Evolutionary conservation across 2,888 invertebrate genomes (phyloP), one percentile per base, ranked within the genome.

Genomic region (Tupiocoris notatus): DNA sequence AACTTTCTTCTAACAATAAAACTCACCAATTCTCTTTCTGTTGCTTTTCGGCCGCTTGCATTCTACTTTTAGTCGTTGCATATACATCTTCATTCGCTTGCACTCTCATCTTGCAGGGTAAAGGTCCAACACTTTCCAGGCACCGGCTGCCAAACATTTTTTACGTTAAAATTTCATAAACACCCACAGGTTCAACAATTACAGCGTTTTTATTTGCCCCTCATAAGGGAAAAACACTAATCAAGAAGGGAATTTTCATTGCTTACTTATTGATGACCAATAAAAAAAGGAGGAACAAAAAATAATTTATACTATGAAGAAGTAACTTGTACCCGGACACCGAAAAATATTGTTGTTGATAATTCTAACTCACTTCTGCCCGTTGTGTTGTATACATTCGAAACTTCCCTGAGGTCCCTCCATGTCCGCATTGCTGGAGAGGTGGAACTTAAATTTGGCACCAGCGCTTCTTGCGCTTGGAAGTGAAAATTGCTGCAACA

Each of bases 61-160:
- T 95, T 82, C 94, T 91, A 84, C 93, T 91, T 86, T 92, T 89
- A 81, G 97, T 97, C 82, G 92, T 91, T 86, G 94, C 94, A 86
- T 96, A 97, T 78, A 95, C 93, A 87, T 97, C 96, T 83, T 96
- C 96, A 83, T 95, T 96, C 82, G 97, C 97, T 84, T 93, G 93
- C 81, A 97, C 92, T 80, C 94, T 91, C 89, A 97, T 92, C 84
- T 93, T 93, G 84, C 91, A 89, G 82, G 92, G 91, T 86, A 97
- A 88, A 81, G 92, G 88, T 81, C 96, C 97, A 86, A 95, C 79
- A 75, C 79, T 80, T 75, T 81, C 81, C 76, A 82, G 77, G 76
- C 79, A 79, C 74, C 79, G 77, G 73, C 58, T 78, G 63, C 22
- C n/a, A n/a, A n/a, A n/a, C n/a, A n/a, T n/a, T n/a, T n/a, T n/a